phyloP scores from a whole-genome alignment of 2,888 invertebrate genomes.

The Rhamnusium bicolor region DNA sequence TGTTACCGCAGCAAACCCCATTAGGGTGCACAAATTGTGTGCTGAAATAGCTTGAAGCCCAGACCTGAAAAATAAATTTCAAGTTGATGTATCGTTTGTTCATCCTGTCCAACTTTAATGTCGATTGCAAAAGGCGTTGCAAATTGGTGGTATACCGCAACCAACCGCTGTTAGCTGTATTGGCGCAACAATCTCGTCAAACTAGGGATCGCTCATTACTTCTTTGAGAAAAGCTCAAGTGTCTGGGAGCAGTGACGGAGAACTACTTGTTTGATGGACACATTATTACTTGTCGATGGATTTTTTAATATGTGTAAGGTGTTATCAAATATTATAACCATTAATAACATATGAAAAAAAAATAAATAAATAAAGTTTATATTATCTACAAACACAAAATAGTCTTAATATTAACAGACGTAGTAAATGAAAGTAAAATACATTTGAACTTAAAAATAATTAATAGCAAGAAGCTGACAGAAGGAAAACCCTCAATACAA shows the following conservation, averaged over 20 bases:
- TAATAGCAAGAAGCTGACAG: too few relatives aligned
- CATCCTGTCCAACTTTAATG: slow-evolving; percentile 6
- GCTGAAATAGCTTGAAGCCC: not conserved
- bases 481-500: too few relatives aligned
- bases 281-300: too few relatives aligned
- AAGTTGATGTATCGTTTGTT: slow-evolving; percentile 5
- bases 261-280: not conserved
- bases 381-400: too few relatives aligned
- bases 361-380: too few relatives aligned
- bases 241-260: not conserved
- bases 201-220: not conserved
- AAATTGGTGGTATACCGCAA: slow-evolving; percentile 15
- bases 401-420: too few relatives aligned
- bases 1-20: not conserved
- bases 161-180: slow-evolving; percentile 19
- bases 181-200: slow-evolving; percentile 1
- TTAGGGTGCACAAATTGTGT: not conserved
- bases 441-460: too few relatives aligned
- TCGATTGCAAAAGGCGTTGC: not conserved
- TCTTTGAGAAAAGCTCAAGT: not conserved
- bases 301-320: too few relatives aligned
- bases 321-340: too few relatives aligned
- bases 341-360: too few relatives aligned
- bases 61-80: slow-evolving; percentile 7
- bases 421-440: too few relatives aligned